Percentiles rank a stretch among this genome's conserved stretches.
These are phyloP conservation scores for Typhlichthys subterraneus DNA, from an alignment of 2,797 vertebrate species.

Conservation along the genomic window DNA sequence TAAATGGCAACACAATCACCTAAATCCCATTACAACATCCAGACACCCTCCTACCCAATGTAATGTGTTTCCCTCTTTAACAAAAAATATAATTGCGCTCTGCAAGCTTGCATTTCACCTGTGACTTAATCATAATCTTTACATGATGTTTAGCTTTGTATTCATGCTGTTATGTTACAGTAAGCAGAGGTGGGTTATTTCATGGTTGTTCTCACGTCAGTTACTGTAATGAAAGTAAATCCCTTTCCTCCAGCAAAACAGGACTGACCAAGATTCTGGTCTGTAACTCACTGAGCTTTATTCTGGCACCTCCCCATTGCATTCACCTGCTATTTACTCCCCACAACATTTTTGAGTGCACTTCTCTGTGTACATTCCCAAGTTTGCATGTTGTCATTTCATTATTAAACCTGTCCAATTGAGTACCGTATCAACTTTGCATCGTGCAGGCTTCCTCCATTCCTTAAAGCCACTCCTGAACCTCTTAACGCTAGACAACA, in stretches of 20 bases:
- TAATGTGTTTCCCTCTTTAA: slow-evolving; percentile 21
- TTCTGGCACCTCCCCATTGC: slow-evolving; percentile 47
- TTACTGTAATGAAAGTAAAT: slow-evolving; percentile 20
- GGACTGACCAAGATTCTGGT: slow-evolving; percentile 50
- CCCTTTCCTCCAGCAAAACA: slow-evolving; percentile 20
- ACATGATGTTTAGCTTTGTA: background rate
- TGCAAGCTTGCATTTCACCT: slow-evolving; percentile 5
- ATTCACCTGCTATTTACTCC: slow-evolving; percentile 61
- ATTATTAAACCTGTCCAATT: slow-evolving; percentile 73
- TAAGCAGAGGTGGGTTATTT: slow-evolving; percentile 7
- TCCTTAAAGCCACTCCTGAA: slow-evolving; percentile 43
- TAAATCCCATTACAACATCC: slow-evolving; percentile 28
- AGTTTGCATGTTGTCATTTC: slow-evolving; percentile 63
- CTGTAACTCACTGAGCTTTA: slow-evolving; percentile 50
- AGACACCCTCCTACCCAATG: slow-evolving; percentile 18
- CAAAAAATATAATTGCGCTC: slow-evolving; percentile 7
- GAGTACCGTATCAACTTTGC: slow-evolving; percentile 68
- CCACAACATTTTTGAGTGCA: slow-evolving; percentile 68
- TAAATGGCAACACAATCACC: slow-evolving; percentile 1
- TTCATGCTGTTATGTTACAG: background rate
- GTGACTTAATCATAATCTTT: background rate
- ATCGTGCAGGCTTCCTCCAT: slow-evolving; percentile 38
- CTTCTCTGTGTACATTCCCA: slow-evolving; percentile 68
- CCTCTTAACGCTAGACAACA: slow-evolving; percentile 47
- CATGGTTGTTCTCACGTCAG: background rate